Percentiles rank a stretch among this genome's conserved stretches.
phyloP scores from a whole-genome alignment of 2,888 invertebrate species.

The Drosophila tripunctata region DNA sequence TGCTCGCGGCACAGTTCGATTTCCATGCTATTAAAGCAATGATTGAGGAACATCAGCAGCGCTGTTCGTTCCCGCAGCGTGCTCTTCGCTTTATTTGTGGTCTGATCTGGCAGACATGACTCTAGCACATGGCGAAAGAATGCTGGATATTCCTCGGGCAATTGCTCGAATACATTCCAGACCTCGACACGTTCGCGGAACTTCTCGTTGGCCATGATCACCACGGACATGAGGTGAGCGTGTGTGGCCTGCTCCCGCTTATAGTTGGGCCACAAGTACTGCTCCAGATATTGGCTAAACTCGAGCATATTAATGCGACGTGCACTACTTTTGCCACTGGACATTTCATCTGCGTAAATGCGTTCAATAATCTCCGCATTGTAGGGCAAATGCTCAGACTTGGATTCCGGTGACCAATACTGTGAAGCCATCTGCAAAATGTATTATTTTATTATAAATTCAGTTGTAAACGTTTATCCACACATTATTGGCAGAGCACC shows the following conservation, averaged over 20 bases:
- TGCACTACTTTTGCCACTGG: slow-evolving; percentile 91
- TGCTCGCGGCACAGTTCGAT: slow-evolving; percentile 96
- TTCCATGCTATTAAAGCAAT: slow-evolving; percentile 99
- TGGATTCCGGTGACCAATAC: slow-evolving; percentile 96
- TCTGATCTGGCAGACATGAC: slow-evolving; percentile 86
- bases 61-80: slow-evolving; percentile 91
- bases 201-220: slow-evolving; percentile 99
- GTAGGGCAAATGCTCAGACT: slow-evolving; percentile 89
- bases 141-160: slow-evolving; percentile 90
- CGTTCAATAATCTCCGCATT: slow-evolving; percentile 93
- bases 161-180: slow-evolving; percentile 95
- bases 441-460: background rate
- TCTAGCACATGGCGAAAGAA: slow-evolving; percentile 93
- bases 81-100: slow-evolving; percentile 54
- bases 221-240: slow-evolving; percentile 97
- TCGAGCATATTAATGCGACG: slow-evolving; percentile 98
- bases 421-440: slow-evolving; percentile 91
- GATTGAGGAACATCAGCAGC: slow-evolving; percentile 95
- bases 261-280: slow-evolving; percentile 98
- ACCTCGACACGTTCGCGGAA: slow-evolving; percentile 98
- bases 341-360: slow-evolving; percentile 94
- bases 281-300: slow-evolving; percentile 98
- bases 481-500: slow-evolving; percentile 33
- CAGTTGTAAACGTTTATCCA: slow-evolving; percentile 25
- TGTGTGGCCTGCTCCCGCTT: slow-evolving; percentile 89